A percentile compares a stretch with the other conserved stretches of the same genome.
These are phyloP conservation scores for Camelus dromedarius DNA, from an alignment of 2,113 vertebrate species.

Conservation along the genomic window DNA sequence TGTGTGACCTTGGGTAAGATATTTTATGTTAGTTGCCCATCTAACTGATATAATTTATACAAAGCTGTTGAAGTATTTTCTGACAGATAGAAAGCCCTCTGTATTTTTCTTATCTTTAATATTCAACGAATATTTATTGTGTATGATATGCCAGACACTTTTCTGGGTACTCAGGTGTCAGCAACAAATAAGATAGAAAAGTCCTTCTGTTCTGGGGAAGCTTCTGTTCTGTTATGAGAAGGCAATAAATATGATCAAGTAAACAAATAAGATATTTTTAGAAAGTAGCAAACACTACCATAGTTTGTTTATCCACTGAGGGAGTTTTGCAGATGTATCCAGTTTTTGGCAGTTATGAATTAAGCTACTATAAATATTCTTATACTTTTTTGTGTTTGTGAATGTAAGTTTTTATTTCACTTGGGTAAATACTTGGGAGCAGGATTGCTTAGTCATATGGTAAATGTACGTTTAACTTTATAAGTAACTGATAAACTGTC, in stretches of 20 bases:
- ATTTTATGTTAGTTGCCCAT: neutral
- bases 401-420: slow-evolving; percentile 12
- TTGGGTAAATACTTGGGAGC: neutral
- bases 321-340: neutral
- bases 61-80: neutral
- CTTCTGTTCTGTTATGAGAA: neutral
- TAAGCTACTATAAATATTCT: neutral
- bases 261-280: slow-evolving; percentile 29
- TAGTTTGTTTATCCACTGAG: slow-evolving; percentile 9
- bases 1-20: neutral
- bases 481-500: neutral
- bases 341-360: neutral
- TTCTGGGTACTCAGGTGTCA: neutral
- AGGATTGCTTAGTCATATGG: neutral
- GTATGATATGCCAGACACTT: neutral
- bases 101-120: neutral
- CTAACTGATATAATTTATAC: neutral
- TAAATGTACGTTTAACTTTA: slow-evolving; percentile 16
- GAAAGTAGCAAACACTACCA: neutral
- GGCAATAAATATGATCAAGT: neutral
- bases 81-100: neutral
- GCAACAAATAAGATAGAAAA: neutral
- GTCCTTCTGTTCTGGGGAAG: neutral
- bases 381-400: neutral
- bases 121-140: neutral